Conservation (phyloP, 1,140 invertebrate genomes). For the Mamestra configurata region DNA sequence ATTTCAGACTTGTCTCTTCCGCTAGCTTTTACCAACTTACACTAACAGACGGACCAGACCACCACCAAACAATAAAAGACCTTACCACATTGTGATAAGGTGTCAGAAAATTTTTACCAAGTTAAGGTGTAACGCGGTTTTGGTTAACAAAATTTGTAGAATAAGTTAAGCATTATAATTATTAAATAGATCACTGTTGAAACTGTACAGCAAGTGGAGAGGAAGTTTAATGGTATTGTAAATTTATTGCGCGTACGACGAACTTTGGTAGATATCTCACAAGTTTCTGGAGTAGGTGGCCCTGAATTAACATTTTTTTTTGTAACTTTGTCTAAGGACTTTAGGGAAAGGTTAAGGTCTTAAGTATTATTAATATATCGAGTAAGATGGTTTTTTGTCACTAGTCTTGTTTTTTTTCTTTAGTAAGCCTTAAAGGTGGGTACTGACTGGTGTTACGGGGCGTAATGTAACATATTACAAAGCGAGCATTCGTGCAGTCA, state of each 20-base stretch:
- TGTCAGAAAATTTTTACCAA: not conserved
- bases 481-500: too few species aligned
- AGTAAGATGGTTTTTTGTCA: not conserved
- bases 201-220: constrained; percentile 23
- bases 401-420: not conserved
- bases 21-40: not conserved
- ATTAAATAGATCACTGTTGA: constrained; percentile 43
- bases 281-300: constrained; percentile 22
- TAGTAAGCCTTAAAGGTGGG: too few species aligned
- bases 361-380: not conserved
- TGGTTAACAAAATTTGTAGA: constrained; percentile 46
- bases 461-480: too few species aligned
- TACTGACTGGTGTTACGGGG: too few species aligned
- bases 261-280: constrained; percentile 23
- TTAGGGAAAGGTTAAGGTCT: not conserved
- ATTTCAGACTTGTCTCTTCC: constrained; percentile 45
- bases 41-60: not conserved
- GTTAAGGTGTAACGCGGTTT: not conserved
- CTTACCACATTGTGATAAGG: not conserved
- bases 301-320: not conserved
- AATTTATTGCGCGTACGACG: constrained; percentile 29
- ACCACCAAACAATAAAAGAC: not conserved
- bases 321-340: not conserved
- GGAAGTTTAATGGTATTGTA: constrained; percentile 41
- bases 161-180: constrained; percentile 47